These are phyloP conservation scores for Protodeltote pygarga DNA, from an alignment of 2,888 invertebrate species.

Conservation along the genomic window DNA sequence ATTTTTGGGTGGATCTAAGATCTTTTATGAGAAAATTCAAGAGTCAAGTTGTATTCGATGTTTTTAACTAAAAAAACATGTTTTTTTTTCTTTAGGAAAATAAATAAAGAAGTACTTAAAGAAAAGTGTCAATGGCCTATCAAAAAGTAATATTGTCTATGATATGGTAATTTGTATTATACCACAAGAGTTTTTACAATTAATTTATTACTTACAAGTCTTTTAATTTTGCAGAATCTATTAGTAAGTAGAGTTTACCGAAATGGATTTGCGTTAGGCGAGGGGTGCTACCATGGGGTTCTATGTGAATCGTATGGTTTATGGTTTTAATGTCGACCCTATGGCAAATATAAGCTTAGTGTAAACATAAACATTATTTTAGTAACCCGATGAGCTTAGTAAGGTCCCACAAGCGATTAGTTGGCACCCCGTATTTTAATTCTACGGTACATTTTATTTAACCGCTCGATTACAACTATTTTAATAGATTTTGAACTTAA, in stretches of 20 bases:
- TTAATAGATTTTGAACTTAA: constrained; percentile 3
- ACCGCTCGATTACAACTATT: neutral
- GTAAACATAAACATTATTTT: constrained; percentile 85
- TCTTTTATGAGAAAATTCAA: no score
- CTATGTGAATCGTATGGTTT: constrained; percentile 60
- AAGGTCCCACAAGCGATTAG: constrained; percentile 78
- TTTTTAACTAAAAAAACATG: no score
- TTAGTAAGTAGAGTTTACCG: constrained; percentile 32
- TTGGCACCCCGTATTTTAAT: constrained; percentile 56
- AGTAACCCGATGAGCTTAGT: constrained; percentile 84
- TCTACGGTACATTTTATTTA: constrained; percentile 1
- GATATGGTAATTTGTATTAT: no score
- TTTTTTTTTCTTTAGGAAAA: no score
- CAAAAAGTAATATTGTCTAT: no score
- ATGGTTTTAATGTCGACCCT: constrained; percentile 65
- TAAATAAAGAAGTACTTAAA: no score
- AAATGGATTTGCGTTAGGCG: constrained; percentile 33
- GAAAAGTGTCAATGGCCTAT: no score
- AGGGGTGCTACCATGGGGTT: constrained; percentile 37
- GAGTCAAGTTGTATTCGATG: no score
- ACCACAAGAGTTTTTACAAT: neutral
- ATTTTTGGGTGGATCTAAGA: neutral
- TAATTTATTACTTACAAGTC: constrained; percentile 10
- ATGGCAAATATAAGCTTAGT: constrained; percentile 68
- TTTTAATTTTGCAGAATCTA: constrained; percentile 43